Evolutionary conservation across 1,140 invertebrate genomes (phyloP), one percentile per base, ranked within the genome.

Genomic region (Heliconius hewitsoni): DNA sequence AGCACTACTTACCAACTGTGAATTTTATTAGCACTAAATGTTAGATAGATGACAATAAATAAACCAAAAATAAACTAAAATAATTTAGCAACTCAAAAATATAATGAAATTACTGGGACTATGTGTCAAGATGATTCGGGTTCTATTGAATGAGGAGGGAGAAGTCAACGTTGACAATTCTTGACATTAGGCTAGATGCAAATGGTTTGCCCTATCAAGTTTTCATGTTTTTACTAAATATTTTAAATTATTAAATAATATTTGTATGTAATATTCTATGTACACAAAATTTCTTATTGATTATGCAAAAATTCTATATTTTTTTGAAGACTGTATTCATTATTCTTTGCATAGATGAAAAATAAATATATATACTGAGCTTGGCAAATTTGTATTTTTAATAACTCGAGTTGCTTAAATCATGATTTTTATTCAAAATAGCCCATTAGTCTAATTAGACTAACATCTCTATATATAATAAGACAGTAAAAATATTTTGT

Each of bases 121-220:
- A 88, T 89, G 83, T 91, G 90, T 89, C 89, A 91, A 90, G 86
- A 90, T 89, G 87, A 92, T 85, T 90, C 83, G 86, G 86, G 87
- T 84, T 87, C 81, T 86, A 84, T 81, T 79, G 86, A 86, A 85
- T 83, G 85, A 84, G 83, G 86, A 85, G 86, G 80, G 83, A 77
- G 76, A 82, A 79, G 83, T 86, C 86, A 84, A 91, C 89, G 88
- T 91, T 89, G 85, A 79, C 78, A 79, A 84, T 90, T 86, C 87
- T 91, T 89, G 85, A 79, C 78, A 79, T 79, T 75, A 71, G 78
- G 55, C 30, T 71, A 66, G 70, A 71, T 71, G 13, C 5, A 27
- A 30, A 30, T 9, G 9, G 3, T 30, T 5, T 30, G 13, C 60
- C 16, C 60, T 66, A 66, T 66, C 60, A 66, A 13, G 1, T 30